A percentile compares a stretch with the other conserved stretches of the same genome.
Conservation (phyloP, 2,113 vertebrate genomes). For the Scomber japonicus region DNA sequence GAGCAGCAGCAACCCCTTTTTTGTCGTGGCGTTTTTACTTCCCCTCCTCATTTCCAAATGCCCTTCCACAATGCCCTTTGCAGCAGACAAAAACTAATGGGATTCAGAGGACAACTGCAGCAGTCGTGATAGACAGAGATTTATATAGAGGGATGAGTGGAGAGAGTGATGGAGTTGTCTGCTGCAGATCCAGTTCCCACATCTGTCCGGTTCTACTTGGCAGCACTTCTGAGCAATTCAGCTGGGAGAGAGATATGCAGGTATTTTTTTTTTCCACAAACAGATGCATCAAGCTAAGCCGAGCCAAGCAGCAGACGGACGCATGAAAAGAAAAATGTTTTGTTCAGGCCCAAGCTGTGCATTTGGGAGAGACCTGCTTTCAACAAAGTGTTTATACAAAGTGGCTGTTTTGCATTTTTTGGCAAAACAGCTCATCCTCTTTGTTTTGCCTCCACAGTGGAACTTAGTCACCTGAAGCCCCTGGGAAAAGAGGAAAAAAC, state of each 20-base stretch:
- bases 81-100: slow-evolving; percentile 74
- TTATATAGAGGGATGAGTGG: slow-evolving; percentile 69
- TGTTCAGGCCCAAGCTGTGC: slow-evolving; percentile 64
- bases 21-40: slow-evolving; percentile 6
- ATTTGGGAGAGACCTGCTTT: slow-evolving; percentile 52
- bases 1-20: slow-evolving; percentile 31
- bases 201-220: slow-evolving; percentile 81
- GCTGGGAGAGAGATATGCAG: slow-evolving; percentile 78
- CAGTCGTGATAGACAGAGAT: slow-evolving; percentile 76
- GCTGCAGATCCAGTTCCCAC: slow-evolving; percentile 72
- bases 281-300: slow-evolving; percentile 76
- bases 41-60: slow-evolving; percentile 30
- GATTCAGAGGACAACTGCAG: slow-evolving; percentile 66
- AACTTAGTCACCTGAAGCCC: slow-evolving; percentile 30
- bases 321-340: slow-evolving; percentile 74
- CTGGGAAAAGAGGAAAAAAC: neutral
- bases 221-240: slow-evolving; percentile 78
- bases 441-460: slow-evolving; percentile 32
- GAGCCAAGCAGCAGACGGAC: slow-evolving; percentile 70
- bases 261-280: slow-evolving; percentile 67
- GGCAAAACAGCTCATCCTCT: slow-evolving; percentile 19
- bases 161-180: slow-evolving; percentile 80
- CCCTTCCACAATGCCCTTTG: slow-evolving; percentile 65
- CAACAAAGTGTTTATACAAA: slow-evolving; percentile 51
- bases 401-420: slow-evolving; percentile 57